Conservation (phyloP, 2,113 vertebrate species). For the Platysternon megacephalum region DNA sequence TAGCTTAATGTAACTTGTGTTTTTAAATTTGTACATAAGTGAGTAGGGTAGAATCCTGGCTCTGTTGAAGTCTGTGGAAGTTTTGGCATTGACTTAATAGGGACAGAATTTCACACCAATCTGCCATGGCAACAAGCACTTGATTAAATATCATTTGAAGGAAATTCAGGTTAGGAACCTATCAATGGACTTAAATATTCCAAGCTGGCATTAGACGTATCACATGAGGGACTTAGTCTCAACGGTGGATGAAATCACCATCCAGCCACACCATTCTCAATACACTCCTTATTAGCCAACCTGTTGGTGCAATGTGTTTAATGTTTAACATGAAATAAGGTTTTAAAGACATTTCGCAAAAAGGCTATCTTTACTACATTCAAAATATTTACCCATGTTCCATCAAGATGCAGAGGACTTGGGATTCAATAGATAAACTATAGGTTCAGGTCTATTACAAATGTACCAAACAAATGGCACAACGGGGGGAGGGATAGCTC, state of each 20-base stretch:
- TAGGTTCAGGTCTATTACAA: neutral
- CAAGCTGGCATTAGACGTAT: neutral
- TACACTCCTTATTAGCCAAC: neutral
- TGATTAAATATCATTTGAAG: neutral
- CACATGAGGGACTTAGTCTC: neutral
- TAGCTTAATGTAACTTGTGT: neutral
- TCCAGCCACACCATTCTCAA: neutral
- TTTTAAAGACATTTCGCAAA: neutral
- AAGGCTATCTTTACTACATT: neutral
- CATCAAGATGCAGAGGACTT: neutral
- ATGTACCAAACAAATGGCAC: neutral
- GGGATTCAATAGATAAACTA: neutral
- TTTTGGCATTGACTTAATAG: neutral
- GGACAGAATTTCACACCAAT: neutral
- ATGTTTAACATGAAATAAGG: neutral
- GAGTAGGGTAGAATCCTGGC: neutral
- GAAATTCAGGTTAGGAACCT: neutral
- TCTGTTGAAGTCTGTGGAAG: neutral
- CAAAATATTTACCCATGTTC: neutral
- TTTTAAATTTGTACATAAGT: neutral
- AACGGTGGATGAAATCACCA: neutral
- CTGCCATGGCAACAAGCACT: neutral
- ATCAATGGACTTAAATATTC: neutral
- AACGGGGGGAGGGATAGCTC: too few species aligned
- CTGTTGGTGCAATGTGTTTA: neutral